phyloP scores from a whole-genome alignment of 2,113 vertebrate species.

The Colistium nudipinnis region DNA sequence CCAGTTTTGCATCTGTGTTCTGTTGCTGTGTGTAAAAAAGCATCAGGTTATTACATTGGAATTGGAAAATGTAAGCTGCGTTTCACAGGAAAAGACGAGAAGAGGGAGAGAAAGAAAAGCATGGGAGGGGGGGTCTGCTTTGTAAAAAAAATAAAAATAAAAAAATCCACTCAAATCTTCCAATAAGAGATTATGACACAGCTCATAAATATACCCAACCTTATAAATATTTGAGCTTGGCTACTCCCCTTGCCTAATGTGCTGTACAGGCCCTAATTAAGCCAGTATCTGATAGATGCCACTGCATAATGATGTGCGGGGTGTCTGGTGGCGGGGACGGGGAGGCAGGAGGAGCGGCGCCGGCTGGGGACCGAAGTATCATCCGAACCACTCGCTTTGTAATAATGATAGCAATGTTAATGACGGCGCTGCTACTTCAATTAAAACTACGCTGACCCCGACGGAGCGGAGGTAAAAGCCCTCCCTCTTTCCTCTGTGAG shows the following conservation, averaged over 20 bases:
- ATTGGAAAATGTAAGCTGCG: background rate
- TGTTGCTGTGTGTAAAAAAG: background rate
- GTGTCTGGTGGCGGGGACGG: conserved; percentile 59
- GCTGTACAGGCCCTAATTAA: conserved; percentile 85
- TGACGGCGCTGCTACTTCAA: conserved; percentile 73
- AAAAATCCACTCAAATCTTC: conserved; percentile 63
- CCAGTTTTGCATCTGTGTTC: background rate
- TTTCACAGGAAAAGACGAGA: background rate
- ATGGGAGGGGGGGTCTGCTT: conserved; percentile 31
- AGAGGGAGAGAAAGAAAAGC: background rate
- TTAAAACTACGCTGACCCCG: conserved; percentile 69
- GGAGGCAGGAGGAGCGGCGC: conserved; percentile 13
- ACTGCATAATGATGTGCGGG: conserved; percentile 79
- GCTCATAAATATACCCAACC: conserved; percentile 85
- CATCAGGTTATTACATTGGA: background rate
- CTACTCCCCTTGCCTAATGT: conserved; percentile 83
- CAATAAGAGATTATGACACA: conserved; percentile 79
- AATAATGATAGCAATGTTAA: conserved; percentile 77
- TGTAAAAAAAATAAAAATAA: too few relatives aligned
- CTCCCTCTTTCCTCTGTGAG: background rate
- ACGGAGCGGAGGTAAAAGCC: conserved; percentile 32
- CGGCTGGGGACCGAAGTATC: conserved; percentile 69
- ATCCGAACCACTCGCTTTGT: conserved; percentile 67
- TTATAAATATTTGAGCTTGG: conserved; percentile 85
- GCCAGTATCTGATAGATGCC: conserved; percentile 82